Evolutionary conservation across 2,113 vertebrate species (phyloP).

Genomic region (Heteronetta atricapilla): DNA sequence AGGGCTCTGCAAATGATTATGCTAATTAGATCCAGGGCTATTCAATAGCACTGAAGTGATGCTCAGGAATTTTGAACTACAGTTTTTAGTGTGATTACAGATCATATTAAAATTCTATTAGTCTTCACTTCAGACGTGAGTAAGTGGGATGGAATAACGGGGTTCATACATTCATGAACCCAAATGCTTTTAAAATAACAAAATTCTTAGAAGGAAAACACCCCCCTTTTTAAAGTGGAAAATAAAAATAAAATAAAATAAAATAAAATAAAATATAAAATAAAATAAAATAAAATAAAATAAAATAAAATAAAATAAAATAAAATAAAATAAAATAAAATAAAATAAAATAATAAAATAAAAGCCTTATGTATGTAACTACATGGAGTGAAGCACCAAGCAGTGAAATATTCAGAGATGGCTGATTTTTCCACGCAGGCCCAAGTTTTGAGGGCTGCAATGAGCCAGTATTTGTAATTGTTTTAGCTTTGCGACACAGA

Average conservation of each 20-base stretch:
- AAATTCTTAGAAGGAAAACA: neutral
- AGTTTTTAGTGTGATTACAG: conserved; percentile 76
- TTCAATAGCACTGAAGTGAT: conserved; percentile 69
- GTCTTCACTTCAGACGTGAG: conserved; percentile 38
- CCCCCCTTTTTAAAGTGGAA: neutral
- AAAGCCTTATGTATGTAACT: neutral
- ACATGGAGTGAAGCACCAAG: neutral
- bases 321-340: no score
- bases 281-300: neutral
- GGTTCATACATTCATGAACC: neutral
- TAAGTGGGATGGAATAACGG: neutral
- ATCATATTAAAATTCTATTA: conserved; percentile 78
- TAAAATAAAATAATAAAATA: neutral
- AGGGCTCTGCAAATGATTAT: conserved; percentile 64
- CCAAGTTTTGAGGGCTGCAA: neutral
- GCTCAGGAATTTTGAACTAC: conserved; percentile 75
- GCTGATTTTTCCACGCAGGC: neutral
- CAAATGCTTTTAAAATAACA: neutral
- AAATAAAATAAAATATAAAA: no score
- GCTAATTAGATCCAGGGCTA: conserved; percentile 60
- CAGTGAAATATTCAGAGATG: neutral
- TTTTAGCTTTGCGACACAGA: neutral
- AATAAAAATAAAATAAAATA: neutral
- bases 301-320: no score
- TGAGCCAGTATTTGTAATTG: neutral